Base-by-base conservation (phyloP, 2,797 vertebrate genomes). In the Hypotaenidia okinawae region DNA sequence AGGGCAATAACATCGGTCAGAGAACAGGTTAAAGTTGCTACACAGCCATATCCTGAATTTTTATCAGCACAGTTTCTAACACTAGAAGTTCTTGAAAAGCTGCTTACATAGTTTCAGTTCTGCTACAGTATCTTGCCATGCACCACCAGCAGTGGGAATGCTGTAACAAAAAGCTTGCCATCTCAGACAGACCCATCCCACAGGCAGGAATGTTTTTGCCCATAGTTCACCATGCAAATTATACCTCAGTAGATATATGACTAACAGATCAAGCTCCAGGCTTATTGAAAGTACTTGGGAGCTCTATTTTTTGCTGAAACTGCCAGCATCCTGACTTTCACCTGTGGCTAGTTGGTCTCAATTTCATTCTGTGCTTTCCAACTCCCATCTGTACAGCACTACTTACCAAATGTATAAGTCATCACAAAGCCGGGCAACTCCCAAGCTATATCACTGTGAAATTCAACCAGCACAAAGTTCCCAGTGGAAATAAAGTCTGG, bases 381-480 rank as follows among this genome's bases (percentile, higher is more conserved):
- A 11, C 47, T 43, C 28, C 37, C 2, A 11, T n/a, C 22, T 67
- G 23, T 64, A 35, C 25, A 76, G 25, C 47, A 57, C 37, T 93
- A 95, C 96, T 96, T 97, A 93, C 52, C 32, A 58, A 96, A 95
- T 11, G 90, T 82, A 6, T 97, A 98, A 74, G 84, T 94, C 69
- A 97, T 75, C 23, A 66, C 25, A 33, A 98, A 98, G 73, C 97
- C 97, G 0, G 76, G 83, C 54, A 91, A n/a, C 64, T 96, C 94
- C 95, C 95, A 95, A 64, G 89, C 64, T 35, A 55, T 14, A 52
- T 98, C 97, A 37, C 95, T 97, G 74, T 96, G 91, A 83, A 97
- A 97, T 93, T 97, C 96, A 77, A 98, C 43, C 49, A 97, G 86
- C 57, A 98, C 91, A 51, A 95, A 96, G 68, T 93, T 97, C 28